Evolutionary conservation across 2,113 vertebrate genomes (phyloP), one percentile per base, ranked within the genome.

Genomic region (Noturus placidus): DNA sequence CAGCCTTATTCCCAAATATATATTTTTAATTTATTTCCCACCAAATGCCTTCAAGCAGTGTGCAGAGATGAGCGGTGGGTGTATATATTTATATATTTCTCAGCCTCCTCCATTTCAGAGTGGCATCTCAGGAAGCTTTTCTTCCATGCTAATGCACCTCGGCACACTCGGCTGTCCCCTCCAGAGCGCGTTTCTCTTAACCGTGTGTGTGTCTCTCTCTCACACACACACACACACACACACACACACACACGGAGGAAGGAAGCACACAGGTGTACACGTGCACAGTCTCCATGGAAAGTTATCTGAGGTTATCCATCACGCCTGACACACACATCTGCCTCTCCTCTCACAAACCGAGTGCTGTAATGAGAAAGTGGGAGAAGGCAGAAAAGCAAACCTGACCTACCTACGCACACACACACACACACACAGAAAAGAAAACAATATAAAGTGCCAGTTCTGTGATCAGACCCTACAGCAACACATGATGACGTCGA

Each of bases 41-140:
- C 19, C 30, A 13, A 35, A 67, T 1, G 4, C 84, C 77, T 72
- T 25, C 52, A 2, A 67, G 83, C 61, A 7, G 52, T 59, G 52
- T 35, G 61, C 56, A 14, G 54, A 78, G 67, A 42, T 11, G 72
- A 50, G 42, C 72, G 3, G 69, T 10, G 9, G 35, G 10, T n/a
- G 2, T 76, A 11, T 10, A 42, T 74, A 74, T 42, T 74, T 42
- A 27, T 67, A 59, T 78, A 57, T 78, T 59, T 78, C 13, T 11
- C 22, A 87, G 85, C 56, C 70, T 63, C 63, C 89, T 56, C 79
- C 89, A 88, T 91, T 92, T 92, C 90, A 89, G 91, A 90, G 93
- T 91, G 92, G 90, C 93, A 88, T 89, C 87, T 91, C 88, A 87
- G 83, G 83, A 80, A 91, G 77, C 86, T 85, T 87, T 86, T 82